Percentiles rank a stretch among this genome's conserved stretches.
These are phyloP conservation scores for Helobdella robusta DNA, from an alignment of 2,888 invertebrate genomes.

Conservation along the genomic window DNA sequence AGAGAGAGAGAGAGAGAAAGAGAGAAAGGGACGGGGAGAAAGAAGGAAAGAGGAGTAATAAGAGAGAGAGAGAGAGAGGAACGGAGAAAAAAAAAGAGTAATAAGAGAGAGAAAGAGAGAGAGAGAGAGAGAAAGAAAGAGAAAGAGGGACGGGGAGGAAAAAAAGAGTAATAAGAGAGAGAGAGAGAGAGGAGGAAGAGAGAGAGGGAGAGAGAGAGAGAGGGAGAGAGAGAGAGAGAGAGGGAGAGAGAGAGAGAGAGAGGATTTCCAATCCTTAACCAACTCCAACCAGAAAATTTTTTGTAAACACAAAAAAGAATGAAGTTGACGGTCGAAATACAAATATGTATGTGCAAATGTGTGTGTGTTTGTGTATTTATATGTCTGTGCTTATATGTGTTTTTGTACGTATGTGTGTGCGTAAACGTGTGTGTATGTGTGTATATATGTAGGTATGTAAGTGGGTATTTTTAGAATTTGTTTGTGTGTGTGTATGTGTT, in stretches of 20 bases:
- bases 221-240: background rate
- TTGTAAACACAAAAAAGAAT: background rate
- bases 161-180: too few species aligned
- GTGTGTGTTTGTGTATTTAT: too few species aligned
- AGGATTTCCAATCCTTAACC: background rate
- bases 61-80: background rate
- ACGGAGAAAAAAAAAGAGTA: too few species aligned
- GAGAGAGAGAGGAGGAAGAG: background rate
- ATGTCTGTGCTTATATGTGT: too few species aligned
- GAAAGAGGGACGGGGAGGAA: too few species aligned
- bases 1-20: background rate
- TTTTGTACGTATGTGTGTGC: too few species aligned
- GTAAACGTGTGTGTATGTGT: too few species aligned
- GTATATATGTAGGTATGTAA: too few species aligned
- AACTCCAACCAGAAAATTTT: background rate
- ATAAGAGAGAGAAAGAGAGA: background rate
- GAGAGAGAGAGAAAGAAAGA: background rate
- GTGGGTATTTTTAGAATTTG: too few species aligned
- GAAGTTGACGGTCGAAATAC: background rate
- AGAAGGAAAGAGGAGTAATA: background rate
- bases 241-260: background rate
- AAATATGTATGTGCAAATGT: conserved; percentile 8
- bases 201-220: background rate
- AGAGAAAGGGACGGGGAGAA: too few species aligned
- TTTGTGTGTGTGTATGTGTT: too few species aligned